Conservation (phyloP, 2,113 vertebrate species). For the Uropsilus gracilis region DNA sequence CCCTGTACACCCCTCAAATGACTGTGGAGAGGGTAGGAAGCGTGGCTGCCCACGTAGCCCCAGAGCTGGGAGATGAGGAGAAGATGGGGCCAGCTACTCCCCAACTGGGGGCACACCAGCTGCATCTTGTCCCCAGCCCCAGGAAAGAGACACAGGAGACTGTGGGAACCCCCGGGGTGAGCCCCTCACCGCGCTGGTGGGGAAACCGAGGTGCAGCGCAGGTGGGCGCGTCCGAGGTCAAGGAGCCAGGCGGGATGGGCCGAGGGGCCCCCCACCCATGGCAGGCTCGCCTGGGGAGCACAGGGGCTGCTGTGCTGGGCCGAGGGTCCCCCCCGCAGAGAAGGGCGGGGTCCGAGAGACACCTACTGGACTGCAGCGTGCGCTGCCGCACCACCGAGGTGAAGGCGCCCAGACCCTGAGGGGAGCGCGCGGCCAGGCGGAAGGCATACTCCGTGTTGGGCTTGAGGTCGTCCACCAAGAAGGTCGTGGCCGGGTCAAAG, state of each 20-base stretch:
- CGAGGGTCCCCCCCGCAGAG: slow-evolving; percentile 72
- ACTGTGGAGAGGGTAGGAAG: accelerated
- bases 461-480: slow-evolving; percentile 93
- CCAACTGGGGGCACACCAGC: slow-evolving; percentile 27
- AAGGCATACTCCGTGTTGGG: slow-evolving; percentile 97
- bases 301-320: not conserved
- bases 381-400: slow-evolving; percentile 95
- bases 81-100: not conserved
- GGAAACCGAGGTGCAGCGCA: not conserved
- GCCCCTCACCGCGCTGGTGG: not conserved
- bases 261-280: not conserved
- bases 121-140: slow-evolving; percentile 13
- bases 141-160: not conserved
- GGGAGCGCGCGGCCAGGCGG: slow-evolving; percentile 95
- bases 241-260: not conserved
- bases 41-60: not conserved
- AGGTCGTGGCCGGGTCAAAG: slow-evolving; percentile 91
- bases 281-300: slow-evolving; percentile 25
- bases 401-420: slow-evolving; percentile 96
- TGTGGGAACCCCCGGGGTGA: not conserved
- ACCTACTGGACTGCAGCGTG: slow-evolving; percentile 99
- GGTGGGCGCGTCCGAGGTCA: accelerated
- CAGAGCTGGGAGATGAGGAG: not conserved
- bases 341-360: slow-evolving; percentile 84
- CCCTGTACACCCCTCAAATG: not conserved